Conservation (phyloP, 2,888 invertebrate species). For the Malacosoma neustria region DNA sequence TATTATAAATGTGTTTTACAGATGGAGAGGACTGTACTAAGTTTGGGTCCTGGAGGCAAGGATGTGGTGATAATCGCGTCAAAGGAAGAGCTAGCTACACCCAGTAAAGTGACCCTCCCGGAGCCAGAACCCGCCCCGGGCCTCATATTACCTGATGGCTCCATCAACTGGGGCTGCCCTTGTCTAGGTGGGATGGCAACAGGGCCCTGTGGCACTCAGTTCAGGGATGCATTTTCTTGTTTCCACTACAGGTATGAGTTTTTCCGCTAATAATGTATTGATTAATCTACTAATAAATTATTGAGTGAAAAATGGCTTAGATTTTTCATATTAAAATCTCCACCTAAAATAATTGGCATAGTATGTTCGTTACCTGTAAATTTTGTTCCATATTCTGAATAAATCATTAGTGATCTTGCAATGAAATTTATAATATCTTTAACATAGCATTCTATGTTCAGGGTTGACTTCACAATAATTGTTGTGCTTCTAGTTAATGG, state of each 20-base stretch:
- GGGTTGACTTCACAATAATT: no score
- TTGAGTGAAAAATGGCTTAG: no score
- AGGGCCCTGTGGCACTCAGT: slow-evolving; percentile 95
- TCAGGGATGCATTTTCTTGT: slow-evolving; percentile 95
- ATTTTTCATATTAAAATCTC: no score
- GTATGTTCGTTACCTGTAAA: no score
- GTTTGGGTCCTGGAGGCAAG: slow-evolving; percentile 69
- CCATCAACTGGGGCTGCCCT: slow-evolving; percentile 98
- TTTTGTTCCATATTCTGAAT: no score
- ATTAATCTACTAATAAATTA: no score
- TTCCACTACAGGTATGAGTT: slow-evolving; percentile 92
- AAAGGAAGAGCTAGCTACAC: slow-evolving; percentile 83
- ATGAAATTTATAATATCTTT: no score
- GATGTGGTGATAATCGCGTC: slow-evolving; percentile 89
- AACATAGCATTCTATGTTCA: no score
- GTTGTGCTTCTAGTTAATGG: no score
- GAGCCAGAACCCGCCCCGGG: slow-evolving; percentile 85
- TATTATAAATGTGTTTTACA: not conserved
- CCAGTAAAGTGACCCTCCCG: slow-evolving; percentile 81
- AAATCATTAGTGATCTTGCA: no score
- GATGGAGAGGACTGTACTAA: slow-evolving; percentile 57
- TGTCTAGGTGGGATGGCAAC: slow-evolving; percentile 98
- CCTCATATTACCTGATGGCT: slow-evolving; percentile 87
- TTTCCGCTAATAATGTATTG: no score
- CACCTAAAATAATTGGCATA: no score